A percentile compares a stretch with the other conserved stretches of the same genome.
These are phyloP conservation scores for Perithous albicinctus DNA, from an alignment of 2,888 invertebrate genomes.

Conservation along the genomic window DNA sequence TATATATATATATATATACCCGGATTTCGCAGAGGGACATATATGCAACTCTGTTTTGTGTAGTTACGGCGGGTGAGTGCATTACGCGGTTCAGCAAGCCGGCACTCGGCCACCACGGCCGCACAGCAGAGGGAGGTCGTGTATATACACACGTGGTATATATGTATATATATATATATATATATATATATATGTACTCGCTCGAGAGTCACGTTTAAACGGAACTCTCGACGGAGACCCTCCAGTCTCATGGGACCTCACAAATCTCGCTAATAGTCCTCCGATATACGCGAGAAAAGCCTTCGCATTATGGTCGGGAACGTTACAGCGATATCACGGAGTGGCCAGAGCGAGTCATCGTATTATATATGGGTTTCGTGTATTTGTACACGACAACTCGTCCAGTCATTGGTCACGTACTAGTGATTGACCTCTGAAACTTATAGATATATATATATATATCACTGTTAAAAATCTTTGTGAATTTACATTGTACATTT, in stretches of 20 bases:
- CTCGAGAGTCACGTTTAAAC: constrained; percentile 50
- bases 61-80: constrained; percentile 9
- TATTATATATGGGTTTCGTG: constrained; percentile 22
- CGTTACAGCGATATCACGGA: constrained; percentile 30
- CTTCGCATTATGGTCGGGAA: constrained; percentile 29
- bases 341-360: constrained; percentile 15
- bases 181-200: too few species aligned
- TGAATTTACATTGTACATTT: too few species aligned
- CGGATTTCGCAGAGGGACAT: constrained; percentile 35
- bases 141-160: too few species aligned
- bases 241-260: constrained; percentile 25
- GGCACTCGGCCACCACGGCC: constrained; percentile 15
- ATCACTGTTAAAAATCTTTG: too few species aligned
- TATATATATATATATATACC: too few species aligned
- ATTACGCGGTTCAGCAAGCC: constrained; percentile 31
- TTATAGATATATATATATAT: too few species aligned
- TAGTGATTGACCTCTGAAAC: not conserved
- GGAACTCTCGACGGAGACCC: constrained; percentile 42
- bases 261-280: constrained; percentile 44
- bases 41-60: constrained; percentile 32
- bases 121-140: constrained; percentile 36
- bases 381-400: not conserved
- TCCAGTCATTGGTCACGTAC: not conserved
- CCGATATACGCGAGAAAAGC: constrained; percentile 37
- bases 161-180: too few species aligned